Conservation (phyloP, 2,797 vertebrate species). For the Liasis olivaceus region DNA sequence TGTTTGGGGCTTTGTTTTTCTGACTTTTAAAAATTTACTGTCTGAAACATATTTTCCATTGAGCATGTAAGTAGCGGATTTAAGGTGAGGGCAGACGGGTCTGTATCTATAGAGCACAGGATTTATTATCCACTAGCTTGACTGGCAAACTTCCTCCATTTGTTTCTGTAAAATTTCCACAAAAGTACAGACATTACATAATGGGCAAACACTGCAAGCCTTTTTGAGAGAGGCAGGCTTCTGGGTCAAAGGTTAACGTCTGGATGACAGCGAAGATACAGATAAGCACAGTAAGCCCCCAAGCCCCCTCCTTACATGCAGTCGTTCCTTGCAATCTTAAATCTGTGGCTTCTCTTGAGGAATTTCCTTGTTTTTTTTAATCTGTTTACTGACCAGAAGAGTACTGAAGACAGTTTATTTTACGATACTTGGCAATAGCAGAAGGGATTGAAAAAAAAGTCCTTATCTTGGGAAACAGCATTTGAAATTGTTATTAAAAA, state of each 20-base stretch:
- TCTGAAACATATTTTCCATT: conserved; percentile 55
- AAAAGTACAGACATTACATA: conserved; percentile 78
- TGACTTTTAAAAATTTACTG: conserved; percentile 49
- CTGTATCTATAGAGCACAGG: conserved; percentile 65
- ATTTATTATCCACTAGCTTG: conserved; percentile 74
- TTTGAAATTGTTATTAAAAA: not conserved
- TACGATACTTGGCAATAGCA: conserved; percentile 33
- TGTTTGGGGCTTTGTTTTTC: conserved; percentile 22
- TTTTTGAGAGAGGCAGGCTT: conserved; percentile 53
- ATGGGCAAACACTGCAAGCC: conserved; percentile 69
- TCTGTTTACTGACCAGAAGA: conserved; percentile 38
- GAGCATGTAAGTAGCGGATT: conserved; percentile 59
- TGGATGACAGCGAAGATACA: conserved; percentile 68
- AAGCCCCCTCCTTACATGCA: not conserved
- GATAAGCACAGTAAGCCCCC: conserved; percentile 65
- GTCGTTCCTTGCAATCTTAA: conserved; percentile 57
- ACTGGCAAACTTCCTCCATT: conserved; percentile 79
- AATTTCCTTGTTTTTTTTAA: conserved; percentile 61
- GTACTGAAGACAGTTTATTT: conserved; percentile 35
- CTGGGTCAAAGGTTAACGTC: conserved; percentile 65
- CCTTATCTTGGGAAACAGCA: conserved; percentile 24
- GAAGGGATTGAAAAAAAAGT: not conserved
- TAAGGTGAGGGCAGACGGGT: conserved; percentile 65
- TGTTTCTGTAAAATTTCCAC: conserved; percentile 76
- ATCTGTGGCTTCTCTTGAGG: conserved; percentile 60